These are phyloP conservation scores for Bostrychus sinensis DNA, from an alignment of 2,113 vertebrate species.

Conservation along the genomic window DNA sequence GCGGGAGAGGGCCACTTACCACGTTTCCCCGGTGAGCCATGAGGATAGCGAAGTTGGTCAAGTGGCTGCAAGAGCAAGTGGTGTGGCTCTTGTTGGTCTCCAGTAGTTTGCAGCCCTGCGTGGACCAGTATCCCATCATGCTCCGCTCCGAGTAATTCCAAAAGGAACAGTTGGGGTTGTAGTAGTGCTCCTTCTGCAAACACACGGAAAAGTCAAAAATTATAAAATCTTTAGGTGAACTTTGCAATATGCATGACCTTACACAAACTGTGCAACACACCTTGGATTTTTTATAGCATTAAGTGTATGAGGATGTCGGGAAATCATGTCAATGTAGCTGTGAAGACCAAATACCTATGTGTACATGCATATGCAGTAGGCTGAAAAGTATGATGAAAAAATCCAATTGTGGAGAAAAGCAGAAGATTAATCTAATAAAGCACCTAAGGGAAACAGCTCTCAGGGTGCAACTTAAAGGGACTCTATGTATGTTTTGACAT, in stretches of 20 bases:
- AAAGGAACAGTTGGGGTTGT: constrained; percentile 99
- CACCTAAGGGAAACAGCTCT: background rate
- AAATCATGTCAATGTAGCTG: background rate
- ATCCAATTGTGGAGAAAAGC: constrained; percentile 8
- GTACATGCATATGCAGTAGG: background rate
- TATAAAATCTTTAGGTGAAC: constrained; percentile 45
- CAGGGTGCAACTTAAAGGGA: background rate
- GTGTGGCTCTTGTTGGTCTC: constrained; percentile 97
- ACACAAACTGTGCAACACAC: constrained; percentile 19
- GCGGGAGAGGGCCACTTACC: constrained; percentile 81
- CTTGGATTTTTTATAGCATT: constrained; percentile 21
- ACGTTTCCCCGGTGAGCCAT: constrained; percentile 94
- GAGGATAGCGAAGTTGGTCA: constrained; percentile 98
- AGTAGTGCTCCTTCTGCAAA: constrained; percentile 94
- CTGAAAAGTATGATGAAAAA: constrained; percentile 3
- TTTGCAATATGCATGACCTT: constrained; percentile 34
- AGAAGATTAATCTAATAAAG: background rate
- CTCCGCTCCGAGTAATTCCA: constrained; percentile 99
- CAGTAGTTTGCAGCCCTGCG: constrained; percentile 95
- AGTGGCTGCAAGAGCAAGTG: constrained; percentile 95
- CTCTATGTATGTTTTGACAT: background rate
- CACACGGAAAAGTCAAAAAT: background rate
- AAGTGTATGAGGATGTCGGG: background rate
- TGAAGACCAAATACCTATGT: background rate
- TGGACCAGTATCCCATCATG: constrained; percentile 99